Evolutionary conservation across 2,797 vertebrate species (phyloP), one percentile per base, ranked within the genome.

Genomic region (Rhyacichthys aspro): DNA sequence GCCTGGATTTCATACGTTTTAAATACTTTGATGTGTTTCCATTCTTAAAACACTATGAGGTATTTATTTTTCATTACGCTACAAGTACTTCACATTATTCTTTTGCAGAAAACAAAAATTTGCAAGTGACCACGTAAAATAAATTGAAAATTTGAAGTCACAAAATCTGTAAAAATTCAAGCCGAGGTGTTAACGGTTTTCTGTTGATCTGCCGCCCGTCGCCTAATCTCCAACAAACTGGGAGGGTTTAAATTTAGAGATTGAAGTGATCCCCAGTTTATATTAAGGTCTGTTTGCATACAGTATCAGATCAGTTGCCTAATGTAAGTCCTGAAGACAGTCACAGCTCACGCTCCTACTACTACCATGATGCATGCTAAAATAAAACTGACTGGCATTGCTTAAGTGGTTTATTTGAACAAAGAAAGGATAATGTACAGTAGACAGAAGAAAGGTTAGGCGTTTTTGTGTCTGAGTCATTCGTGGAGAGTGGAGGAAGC

Each of bases 221-320:
- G 0, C 32, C 15, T 59, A 61, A 76, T 64, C 52, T 55, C 15
- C 14, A 56, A 16, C 6, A 11, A 44, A 67, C 58, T 63, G 48
- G 19, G 9, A 19, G 10, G 36, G 7, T 17, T 72, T 54, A 50
- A 9, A 42, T 12, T 34, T 8, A 7, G 46, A 60, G 59, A 45
- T 74, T 55, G 19, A 1, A 61, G 15, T 43, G 43, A 41, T 32
- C 11, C 14, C 5, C 34, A 9, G 10, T 42, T 39, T 16, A 49
- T 34, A 14, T 32, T 8, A 0, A 55, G n/a, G 2, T 1, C 0
- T 67, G 63, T 78, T 76, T 63, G 39, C 57, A 23, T 2, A 71
- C 55, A 50, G 14, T 28, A 6, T 0, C 8, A 17, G 18, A 61
- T 55, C 14, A 15, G n/a, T 12, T 0, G 10, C 12, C 9, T n/a